Conservation (phyloP, 2,113 vertebrate species). For the Tragelaphus strepsiceros region DNA sequence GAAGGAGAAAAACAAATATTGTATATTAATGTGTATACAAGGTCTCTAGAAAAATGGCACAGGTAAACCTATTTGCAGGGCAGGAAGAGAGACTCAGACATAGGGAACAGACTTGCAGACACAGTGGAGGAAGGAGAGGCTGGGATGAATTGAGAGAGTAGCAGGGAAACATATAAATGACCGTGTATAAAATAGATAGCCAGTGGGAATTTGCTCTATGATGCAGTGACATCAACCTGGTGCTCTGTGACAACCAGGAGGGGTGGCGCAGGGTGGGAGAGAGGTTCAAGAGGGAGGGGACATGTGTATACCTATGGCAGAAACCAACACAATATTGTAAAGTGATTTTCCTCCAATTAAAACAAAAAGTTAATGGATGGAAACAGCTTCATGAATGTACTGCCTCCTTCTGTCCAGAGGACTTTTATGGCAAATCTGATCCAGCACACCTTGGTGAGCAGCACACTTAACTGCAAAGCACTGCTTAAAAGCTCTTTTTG, state of each 20-base stretch:
- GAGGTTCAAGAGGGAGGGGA: background rate
- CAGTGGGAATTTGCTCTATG: background rate
- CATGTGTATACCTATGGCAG: background rate
- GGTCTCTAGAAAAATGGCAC: background rate
- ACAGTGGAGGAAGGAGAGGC: background rate
- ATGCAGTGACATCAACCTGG: background rate
- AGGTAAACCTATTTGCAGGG: background rate
- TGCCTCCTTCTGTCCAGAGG: background rate
- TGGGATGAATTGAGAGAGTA: background rate
- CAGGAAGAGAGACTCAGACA: background rate
- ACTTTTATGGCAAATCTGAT: background rate
- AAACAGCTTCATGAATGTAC: background rate
- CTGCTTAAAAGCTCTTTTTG: background rate
- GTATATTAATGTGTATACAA: background rate
- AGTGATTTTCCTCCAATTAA: background rate
- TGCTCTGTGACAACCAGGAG: background rate
- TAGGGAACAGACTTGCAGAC: background rate
- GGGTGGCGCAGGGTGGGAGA: background rate
- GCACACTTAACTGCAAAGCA: background rate
- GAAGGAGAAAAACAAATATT: background rate
- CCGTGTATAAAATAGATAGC: background rate
- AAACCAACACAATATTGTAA: background rate
- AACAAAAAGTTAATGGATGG: background rate
- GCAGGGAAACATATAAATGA: background rate
- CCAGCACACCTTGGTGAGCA: background rate